These are phyloP conservation scores for Thaleichthys pacificus DNA, from an alignment of 2,797 vertebrate genomes.

Conservation along the genomic window DNA sequence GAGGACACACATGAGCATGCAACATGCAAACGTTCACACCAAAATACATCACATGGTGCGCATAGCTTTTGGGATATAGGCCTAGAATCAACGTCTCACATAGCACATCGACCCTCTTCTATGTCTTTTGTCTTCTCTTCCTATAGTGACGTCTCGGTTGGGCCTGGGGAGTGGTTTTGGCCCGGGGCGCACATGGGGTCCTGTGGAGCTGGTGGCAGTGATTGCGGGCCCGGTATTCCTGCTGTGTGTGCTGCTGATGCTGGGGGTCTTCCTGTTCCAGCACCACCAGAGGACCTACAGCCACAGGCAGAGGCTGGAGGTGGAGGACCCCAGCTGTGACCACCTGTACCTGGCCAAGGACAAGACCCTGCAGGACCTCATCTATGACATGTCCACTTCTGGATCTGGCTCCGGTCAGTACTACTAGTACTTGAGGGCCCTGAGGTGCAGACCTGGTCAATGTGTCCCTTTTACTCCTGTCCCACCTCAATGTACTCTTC, in stretches of 20 bases:
- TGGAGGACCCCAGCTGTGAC: slow-evolving; percentile 94
- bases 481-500: too few relatives aligned
- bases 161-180: slow-evolving; percentile 45
- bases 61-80: not conserved
- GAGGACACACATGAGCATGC: slow-evolving; percentile 47
- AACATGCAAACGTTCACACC: not conserved
- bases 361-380: slow-evolving; percentile 92
- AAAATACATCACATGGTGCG: too few relatives aligned
- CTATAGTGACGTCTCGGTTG: slow-evolving; percentile 56
- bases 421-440: not conserved
- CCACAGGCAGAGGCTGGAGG: slow-evolving; percentile 89
- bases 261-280: slow-evolving; percentile 85
- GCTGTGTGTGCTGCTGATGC: slow-evolving; percentile 84
- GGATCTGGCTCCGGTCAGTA: slow-evolving; percentile 91
- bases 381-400: slow-evolving; percentile 94
- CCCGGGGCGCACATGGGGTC: slow-evolving; percentile 79
- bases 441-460: not conserved
- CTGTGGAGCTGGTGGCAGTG: slow-evolving; percentile 89
- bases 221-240: slow-evolving; percentile 89
- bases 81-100: not conserved
- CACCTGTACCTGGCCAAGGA: slow-evolving; percentile 92
- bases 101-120: not conserved
- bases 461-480: not conserved
- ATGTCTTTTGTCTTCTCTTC: slow-evolving; percentile 6
- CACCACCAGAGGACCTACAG: slow-evolving; percentile 90